Conservation (phyloP, 2,113 vertebrate species). For the Dendrocopos noguchii region DNA sequence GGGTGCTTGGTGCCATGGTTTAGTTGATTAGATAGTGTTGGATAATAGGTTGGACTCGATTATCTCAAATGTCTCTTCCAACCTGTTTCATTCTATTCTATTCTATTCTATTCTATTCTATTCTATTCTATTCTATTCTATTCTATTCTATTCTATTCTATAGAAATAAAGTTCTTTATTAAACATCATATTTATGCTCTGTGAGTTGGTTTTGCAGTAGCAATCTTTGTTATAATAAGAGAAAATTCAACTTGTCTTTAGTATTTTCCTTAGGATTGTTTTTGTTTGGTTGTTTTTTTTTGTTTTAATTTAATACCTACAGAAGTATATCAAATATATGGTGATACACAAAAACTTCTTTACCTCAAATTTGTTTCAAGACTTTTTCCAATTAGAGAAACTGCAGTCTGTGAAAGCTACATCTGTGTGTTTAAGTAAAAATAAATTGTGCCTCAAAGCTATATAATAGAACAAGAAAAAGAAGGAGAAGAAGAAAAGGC, state of each 20-base stretch:
- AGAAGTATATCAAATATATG: neutral
- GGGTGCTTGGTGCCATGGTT: no score
- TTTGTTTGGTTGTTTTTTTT: neutral
- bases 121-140: no score
- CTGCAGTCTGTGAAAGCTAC: neutral
- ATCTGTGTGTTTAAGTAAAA: constrained; percentile 13
- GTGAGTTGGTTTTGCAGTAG: neutral
- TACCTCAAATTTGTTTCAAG: neutral
- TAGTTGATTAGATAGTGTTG: no score
- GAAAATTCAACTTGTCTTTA: neutral
- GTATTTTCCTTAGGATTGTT: neutral
- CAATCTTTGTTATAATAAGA: neutral
- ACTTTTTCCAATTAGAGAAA: constrained; percentile 14
- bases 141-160: no score
- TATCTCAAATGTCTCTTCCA: no score
- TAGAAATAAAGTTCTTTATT: neutral
- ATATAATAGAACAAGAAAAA: neutral
- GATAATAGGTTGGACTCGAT: no score
- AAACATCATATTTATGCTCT: neutral
- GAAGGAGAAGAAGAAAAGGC: neutral
- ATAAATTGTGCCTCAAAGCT: constrained; percentile 30
- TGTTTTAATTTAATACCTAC: neutral
- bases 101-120: no score
- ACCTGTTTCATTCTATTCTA: no score
- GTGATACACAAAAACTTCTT: neutral